Conservation (phyloP, 2,113 vertebrate species). For the Chloropsis hardwickii region DNA sequence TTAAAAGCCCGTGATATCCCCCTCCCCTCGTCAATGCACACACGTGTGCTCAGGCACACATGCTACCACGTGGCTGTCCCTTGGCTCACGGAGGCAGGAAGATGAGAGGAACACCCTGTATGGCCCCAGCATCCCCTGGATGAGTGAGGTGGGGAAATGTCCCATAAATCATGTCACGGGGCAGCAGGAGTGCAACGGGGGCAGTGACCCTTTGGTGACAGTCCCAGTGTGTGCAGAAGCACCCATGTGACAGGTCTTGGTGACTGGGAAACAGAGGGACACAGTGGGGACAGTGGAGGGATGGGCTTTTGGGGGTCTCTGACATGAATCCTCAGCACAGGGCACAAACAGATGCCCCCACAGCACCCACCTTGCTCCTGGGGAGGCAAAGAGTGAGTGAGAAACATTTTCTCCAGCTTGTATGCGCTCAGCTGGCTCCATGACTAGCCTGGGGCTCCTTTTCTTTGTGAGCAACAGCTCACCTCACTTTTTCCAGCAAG, state of each 20-base stretch:
- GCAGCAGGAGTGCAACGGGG: neutral
- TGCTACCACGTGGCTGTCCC: rapidly evolving
- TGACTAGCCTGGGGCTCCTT: neutral
- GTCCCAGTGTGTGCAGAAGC: neutral
- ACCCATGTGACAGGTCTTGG: neutral
- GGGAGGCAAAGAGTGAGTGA: neutral
- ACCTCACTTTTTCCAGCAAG: neutral
- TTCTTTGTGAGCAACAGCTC: neutral
- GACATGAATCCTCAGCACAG: rapidly evolving
- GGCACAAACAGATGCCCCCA: neutral
- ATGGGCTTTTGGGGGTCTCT: neutral
- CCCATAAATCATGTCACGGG: neutral
- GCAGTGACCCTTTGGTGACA: neutral
- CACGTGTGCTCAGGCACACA: neutral
- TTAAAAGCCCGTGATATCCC: neutral
- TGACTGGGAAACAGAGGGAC: neutral
- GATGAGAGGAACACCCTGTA: neutral
- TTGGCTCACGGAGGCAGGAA: neutral
- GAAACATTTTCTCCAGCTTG: neutral
- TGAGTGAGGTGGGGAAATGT: neutral
- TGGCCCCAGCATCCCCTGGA: neutral
- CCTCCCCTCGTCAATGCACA: neutral
- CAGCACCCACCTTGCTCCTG: neutral
- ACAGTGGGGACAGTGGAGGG: neutral
- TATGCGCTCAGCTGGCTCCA: rapidly evolving